Conservation (phyloP, 2,113 vertebrate species). For the Neodon shergylaensis region DNA sequence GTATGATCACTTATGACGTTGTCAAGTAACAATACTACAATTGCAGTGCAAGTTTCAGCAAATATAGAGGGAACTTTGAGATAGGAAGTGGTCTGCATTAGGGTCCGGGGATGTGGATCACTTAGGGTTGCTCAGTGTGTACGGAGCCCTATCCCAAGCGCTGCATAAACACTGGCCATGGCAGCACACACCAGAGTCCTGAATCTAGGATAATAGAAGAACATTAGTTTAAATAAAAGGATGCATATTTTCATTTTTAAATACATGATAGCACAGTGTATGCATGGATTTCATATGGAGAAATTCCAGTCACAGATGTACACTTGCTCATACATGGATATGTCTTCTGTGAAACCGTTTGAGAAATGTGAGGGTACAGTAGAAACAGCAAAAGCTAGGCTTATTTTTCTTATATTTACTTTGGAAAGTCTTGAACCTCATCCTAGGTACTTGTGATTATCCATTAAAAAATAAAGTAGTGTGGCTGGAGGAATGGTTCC, state of each 20-base stretch:
- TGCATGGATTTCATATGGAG: background rate
- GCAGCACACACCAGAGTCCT: background rate
- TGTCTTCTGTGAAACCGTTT: background rate
- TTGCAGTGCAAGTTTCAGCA: background rate
- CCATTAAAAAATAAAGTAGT: constrained; percentile 8
- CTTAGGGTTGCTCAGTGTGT: background rate
- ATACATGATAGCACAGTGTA: background rate
- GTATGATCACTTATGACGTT: background rate
- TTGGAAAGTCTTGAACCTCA: background rate
- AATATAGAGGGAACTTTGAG: background rate
- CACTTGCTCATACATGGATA: background rate
- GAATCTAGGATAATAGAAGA: background rate
- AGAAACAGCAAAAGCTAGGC: background rate
- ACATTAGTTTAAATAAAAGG: background rate
- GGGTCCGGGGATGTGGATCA: background rate
- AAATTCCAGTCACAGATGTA: background rate
- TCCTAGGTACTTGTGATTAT: background rate
- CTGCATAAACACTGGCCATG: no score
- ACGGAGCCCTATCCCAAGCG: background rate
- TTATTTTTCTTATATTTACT: background rate
- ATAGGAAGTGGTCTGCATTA: background rate
- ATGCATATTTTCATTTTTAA: background rate
- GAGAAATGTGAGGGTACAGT: background rate
- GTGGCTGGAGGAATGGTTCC: background rate
- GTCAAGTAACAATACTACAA: background rate